phyloP scores from a whole-genome alignment of 37 sponge, comb jelly and placozoan genomes.

The Amphimedon queenslandica region DNA sequence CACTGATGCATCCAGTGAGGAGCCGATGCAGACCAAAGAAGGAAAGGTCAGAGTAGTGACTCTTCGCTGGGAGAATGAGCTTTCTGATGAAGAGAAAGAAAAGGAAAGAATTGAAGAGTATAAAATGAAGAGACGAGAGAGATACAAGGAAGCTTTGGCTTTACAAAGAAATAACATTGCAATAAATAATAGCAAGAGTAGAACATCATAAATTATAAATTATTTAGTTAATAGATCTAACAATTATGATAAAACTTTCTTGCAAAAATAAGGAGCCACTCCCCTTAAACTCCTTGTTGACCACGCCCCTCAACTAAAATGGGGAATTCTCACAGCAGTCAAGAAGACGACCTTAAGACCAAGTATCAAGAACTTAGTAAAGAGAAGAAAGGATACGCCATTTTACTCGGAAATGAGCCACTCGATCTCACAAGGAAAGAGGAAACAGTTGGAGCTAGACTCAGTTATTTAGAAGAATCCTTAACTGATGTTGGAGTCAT shows the following conservation, averaged over 20 bases:
- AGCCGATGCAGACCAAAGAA: no score
- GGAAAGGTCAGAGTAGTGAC: conserved; percentile 13
- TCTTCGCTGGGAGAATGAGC: conserved; percentile 43
- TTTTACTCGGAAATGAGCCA: conserved; percentile 31
- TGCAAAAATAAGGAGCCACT: no score
- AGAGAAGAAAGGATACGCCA: conserved; percentile 29
- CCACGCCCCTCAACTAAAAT: no score
- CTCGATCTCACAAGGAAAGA: not conserved
- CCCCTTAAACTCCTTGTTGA: no score
- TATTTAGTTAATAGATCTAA: no score
- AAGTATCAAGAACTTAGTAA: not conserved
- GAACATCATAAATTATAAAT: no score
- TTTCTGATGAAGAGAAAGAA: conserved; percentile 59
- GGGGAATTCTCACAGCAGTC: not conserved
- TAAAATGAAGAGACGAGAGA: conserved; percentile 46
- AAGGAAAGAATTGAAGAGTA: conserved; percentile 48
- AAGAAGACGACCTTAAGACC: not conserved
- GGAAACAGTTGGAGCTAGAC: not conserved
- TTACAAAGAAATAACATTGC: conserved; percentile 13
- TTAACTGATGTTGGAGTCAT: not conserved
- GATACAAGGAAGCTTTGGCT: conserved; percentile 41
- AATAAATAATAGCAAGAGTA: no score
- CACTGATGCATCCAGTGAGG: not conserved
- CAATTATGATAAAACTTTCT: no score
- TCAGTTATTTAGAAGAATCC: not conserved